Base-by-base conservation (phyloP, 2,113 vertebrate species). In the Misgurnus mizolepis region DNA sequence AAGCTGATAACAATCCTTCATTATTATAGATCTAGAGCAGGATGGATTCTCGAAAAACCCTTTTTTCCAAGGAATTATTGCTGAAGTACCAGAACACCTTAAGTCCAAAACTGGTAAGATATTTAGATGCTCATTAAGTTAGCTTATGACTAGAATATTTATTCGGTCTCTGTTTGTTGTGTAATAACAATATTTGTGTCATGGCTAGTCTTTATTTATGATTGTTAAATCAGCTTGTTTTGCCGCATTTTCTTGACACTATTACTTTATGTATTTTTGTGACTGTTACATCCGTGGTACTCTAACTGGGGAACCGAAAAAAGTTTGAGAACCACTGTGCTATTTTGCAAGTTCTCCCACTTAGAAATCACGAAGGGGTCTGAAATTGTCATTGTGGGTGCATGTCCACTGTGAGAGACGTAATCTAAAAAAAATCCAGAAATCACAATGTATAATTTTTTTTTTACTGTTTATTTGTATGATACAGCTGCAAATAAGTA, bases 11-110 rank as follows among this genome's bases (percentile, higher is more conserved):
- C 27, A 17, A 18, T 7, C 5, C 0, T 70, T 49, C 40, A 6
- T 40, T 74, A 15, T 3, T 77, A 5, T 86, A 95, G 93, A 87
- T 17, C 86, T 94, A 76, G 88, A 91, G 56, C 86, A 90, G 71
- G 94, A 95, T 1, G 93, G 93, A 1, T 95, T 94, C 72, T 90
- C 89, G 66, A 88, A 91, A 76, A 90, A 89, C 50, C 91, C 92
- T 0, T 94, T 92, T 76, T 94, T 93, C 78, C 91, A 92, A 4
- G 91, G 89, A 27, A 85, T 95, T 68, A 78, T 94, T 1, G 93
- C 91, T 0, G 93, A 94, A 82, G 88, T 93, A 43, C 89, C 92
- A 0, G 90, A 93, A 0, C 85, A 91, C 55, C 86, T 88, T 68
- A 87, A 39, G 73, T 88, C 84, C 78, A 89, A 87, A 87, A 90